Evolutionary conservation across 2,113 vertebrate genomes (phyloP).

Genomic region (Datnioides undecimradiatus): DNA sequence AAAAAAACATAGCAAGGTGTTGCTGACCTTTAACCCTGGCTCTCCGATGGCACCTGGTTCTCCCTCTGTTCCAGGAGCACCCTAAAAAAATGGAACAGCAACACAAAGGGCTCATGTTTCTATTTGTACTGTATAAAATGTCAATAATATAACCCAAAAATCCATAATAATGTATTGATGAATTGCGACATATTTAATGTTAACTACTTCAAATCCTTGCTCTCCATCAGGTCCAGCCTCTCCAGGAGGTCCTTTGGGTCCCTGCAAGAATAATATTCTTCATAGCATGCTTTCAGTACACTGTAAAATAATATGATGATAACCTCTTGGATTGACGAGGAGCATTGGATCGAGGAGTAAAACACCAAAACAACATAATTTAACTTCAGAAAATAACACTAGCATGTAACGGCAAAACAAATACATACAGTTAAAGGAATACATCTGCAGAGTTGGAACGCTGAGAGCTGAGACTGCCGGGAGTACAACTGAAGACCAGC

Average conservation of each 20-base stretch:
- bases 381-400: not conserved
- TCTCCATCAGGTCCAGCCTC: conserved; percentile 91
- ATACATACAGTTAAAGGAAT: conserved; percentile 16
- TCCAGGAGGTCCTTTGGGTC: conserved; percentile 89
- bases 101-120: not conserved
- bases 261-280: conserved; percentile 83
- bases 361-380: conserved; percentile 29
- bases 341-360: not conserved
- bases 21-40: conserved; percentile 89
- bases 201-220: conserved; percentile 90
- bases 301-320: not conserved
- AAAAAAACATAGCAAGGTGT: not conserved
- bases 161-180: not conserved
- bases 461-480: conserved; percentile 5
- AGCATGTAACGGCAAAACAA: conserved; percentile 5
- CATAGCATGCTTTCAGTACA: conserved; percentile 3
- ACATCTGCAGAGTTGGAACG: not conserved
- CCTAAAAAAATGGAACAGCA: conserved; percentile 78
- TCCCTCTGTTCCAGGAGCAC: conserved; percentile 90
- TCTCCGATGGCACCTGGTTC: conserved; percentile 91
- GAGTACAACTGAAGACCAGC: conserved; percentile 27
- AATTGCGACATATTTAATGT: not conserved
- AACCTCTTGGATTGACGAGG: not conserved
- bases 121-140: not conserved
- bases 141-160: not conserved